phyloP scores from a whole-genome alignment of 2,797 vertebrate genomes.

The Amblyraja radiata region DNA sequence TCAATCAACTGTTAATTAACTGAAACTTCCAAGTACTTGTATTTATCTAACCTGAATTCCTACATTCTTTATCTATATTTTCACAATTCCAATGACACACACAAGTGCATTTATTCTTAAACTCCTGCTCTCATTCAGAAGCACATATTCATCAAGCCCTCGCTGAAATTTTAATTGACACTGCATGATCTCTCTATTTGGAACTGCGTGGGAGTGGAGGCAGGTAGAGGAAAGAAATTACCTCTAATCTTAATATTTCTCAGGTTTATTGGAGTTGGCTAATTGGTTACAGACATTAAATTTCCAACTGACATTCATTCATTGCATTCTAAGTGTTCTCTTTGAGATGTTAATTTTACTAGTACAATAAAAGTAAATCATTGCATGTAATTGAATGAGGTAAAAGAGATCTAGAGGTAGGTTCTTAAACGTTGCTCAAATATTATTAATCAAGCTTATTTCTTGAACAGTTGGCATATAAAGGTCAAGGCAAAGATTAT shows the following conservation, averaged over 20 bases:
- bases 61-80: neutral
- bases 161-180: neutral
- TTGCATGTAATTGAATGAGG: neutral
- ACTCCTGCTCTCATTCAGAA: neutral
- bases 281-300: neutral
- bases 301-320: neutral
- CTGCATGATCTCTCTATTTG: neutral
- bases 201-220: neutral
- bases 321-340: neutral
- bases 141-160: neutral
- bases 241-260: neutral
- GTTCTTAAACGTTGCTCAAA: neutral
- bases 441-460: neutral
- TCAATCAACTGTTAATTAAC: neutral
- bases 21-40: neutral
- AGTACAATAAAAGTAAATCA: neutral
- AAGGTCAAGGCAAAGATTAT: conserved; percentile 25
- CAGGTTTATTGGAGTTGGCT: neutral
- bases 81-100: neutral
- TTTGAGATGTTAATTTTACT: conserved; percentile 11
- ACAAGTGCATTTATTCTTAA: neutral
- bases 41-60: neutral
- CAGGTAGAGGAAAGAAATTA: neutral
- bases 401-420: neutral
- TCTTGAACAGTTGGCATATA: neutral